Evolutionary conservation across 2,113 vertebrate genomes (phyloP).

Genomic region (Aegotheles bennettii): DNA sequence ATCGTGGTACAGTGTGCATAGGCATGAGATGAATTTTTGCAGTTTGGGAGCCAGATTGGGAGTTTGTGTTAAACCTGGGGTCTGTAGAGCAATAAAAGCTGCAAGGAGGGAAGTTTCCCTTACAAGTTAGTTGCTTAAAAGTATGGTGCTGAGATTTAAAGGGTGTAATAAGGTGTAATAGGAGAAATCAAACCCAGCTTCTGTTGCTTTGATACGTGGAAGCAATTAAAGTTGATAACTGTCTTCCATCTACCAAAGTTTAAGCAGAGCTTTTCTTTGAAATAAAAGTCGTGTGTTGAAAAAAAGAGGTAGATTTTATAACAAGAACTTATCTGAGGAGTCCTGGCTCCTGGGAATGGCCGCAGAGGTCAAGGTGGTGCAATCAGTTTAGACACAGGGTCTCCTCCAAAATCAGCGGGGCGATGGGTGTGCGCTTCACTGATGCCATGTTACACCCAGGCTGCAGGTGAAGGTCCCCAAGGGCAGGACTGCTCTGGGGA

Average conservation of each 20-base stretch:
- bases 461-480: neutral
- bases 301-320: neutral
- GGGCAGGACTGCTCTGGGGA: no score
- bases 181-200: conserved; percentile 24
- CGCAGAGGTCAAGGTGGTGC: neutral
- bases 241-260: neutral
- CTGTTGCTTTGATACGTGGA: conserved; percentile 2
- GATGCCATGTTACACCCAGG: neutral
- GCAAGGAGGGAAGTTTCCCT: neutral
- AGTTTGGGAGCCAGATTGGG: conserved; percentile 56
- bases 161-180: neutral
- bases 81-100: conserved; percentile 49
- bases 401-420: fast-evolving
- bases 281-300: neutral
- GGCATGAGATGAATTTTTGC: conserved; percentile 23
- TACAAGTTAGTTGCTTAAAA: neutral
- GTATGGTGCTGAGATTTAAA: neutral
- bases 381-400: neutral
- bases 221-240: conserved; percentile 12
- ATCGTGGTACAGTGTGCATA: conserved; percentile 17
- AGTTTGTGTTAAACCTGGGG: conserved; percentile 53
- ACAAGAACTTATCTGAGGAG: neutral
- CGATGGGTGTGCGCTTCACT: fast-evolving
- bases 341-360: neutral
- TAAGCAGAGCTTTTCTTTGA: neutral